Conservation (phyloP, 2,888 invertebrate species). For the Falcaria lacertinaria region DNA sequence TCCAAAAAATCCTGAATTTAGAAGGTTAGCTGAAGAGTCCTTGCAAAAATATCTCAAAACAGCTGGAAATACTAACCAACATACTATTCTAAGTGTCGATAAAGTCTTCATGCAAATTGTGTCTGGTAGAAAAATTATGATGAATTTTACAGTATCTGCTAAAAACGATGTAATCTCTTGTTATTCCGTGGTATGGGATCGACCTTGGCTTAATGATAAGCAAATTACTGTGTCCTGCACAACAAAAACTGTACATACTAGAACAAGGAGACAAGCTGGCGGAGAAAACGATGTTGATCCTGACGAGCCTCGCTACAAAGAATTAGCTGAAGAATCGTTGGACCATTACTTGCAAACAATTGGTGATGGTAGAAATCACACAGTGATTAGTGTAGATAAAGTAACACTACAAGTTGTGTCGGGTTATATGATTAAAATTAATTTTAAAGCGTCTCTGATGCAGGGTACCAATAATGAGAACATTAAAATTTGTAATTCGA, state of each 20-base stretch:
- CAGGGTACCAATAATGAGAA: conserved; percentile 3
- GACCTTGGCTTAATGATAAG: conserved; percentile 70
- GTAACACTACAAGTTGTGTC: conserved; percentile 27
- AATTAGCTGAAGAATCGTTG: conserved; percentile 28
- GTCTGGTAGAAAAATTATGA: conserved; percentile 61
- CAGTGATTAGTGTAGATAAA: conserved; percentile 15
- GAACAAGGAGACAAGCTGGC: conserved; percentile 15
- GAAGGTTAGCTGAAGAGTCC: conserved; percentile 22
- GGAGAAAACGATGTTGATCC: conserved; percentile 15
- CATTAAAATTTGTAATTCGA: conserved; percentile 26
- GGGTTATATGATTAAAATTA: conserved; percentile 21
- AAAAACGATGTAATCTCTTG: conserved; percentile 34
- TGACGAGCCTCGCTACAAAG: conserved; percentile 21
- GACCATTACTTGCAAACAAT: conserved; percentile 19
- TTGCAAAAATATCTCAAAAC: conserved; percentile 19
- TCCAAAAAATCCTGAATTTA: conserved; percentile 20
- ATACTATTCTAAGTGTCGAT: conserved; percentile 37
- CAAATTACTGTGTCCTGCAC: conserved; percentile 33
- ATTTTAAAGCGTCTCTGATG: conserved; percentile 14
- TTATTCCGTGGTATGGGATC: conserved; percentile 75
- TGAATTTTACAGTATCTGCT: conserved; percentile 34
- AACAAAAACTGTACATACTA: conserved; percentile 3
- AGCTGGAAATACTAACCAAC: conserved; percentile 8
- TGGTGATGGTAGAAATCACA: conserved; percentile 9
- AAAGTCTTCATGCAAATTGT: conserved; percentile 64